Base-by-base conservation (phyloP, 2,888 invertebrate genomes). In the Enoplolaimus lenunculus region DNA sequence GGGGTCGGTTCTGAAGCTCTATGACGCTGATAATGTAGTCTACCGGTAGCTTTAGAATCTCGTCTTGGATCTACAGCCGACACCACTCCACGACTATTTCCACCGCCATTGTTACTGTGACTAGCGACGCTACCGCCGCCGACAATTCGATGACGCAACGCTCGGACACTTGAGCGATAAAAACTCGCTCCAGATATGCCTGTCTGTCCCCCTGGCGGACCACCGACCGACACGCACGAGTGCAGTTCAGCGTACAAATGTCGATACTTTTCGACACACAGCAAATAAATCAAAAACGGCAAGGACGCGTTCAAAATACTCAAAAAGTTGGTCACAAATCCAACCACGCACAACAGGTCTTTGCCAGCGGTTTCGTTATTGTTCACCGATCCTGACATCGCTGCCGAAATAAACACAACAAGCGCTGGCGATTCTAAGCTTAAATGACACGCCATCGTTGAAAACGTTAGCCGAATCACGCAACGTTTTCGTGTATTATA, bases 391-490 rank as follows among this genome's bases (percentile, higher is more conserved):
- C 29, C 31, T 31, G n/a, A 34, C 31, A 66, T 66, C 7, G 34
- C 67, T 7, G 67, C 26, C 2, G 29, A 33, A n/a, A 66, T 31
- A n/a, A 66, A 66, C 31, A 66, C n/a, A n/a, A 66, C 31, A 2
- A 66, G 31, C 67, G 67, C 67, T 3, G 72, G 72, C 2, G 35
- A 16, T 66, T 73, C 73, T 67, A 73, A 70, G n/a, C 68, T 28
- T 7, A 73, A 30, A 33, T 73, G 73, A 66, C 73, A 72, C 1
- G 60, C 1, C n/a, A 69, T 71, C 16, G 73, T 72, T 28, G 68
- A 68, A 30, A 66, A 21, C 26, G 72, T 72, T 21, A 73, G 70
- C 21, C 67, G 26, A 26, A 68, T 62, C n/a, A 73, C 70, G 57
- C 71, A 72, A 21, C 66, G 65, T 29, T 73, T 71, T 26, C 70